A percentile compares a stretch with the other conserved stretches of the same genome.
These are phyloP conservation scores for Triplophysa tibetana DNA, from an alignment of 2,113 vertebrate species.

Conservation along the genomic window DNA sequence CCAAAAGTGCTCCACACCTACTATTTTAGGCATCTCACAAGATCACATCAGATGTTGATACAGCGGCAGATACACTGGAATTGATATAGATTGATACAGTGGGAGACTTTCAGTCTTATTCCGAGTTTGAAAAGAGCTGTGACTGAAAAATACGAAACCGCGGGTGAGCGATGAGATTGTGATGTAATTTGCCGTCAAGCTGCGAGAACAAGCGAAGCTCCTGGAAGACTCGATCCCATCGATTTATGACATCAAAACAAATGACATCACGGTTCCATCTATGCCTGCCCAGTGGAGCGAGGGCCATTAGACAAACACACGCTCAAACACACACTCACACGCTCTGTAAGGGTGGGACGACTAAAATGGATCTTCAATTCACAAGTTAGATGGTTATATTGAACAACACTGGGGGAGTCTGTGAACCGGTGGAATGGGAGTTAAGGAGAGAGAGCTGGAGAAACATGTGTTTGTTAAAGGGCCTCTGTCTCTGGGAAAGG, in stretches of 20 bases:
- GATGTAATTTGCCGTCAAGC: slow-evolving; percentile 50
- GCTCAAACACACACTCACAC: slow-evolving; percentile 26
- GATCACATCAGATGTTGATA: slow-evolving; percentile 8
- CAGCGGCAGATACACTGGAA: slow-evolving; percentile 2
- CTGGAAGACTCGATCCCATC: slow-evolving; percentile 50
- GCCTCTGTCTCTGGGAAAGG: slow-evolving; percentile 38
- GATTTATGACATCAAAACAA: slow-evolving; percentile 54
- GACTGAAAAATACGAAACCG: slow-evolving; percentile 32
- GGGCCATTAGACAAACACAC: slow-evolving; percentile 50
- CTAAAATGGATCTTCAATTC: slow-evolving; percentile 56
- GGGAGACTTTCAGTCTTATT: slow-evolving; percentile 30
- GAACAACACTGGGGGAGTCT: slow-evolving; percentile 47
- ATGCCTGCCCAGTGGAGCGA: slow-evolving; percentile 44
- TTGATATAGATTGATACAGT: slow-evolving; percentile 31
- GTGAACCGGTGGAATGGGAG: slow-evolving; percentile 32
- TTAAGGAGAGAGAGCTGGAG: background rate
- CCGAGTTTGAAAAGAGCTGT: slow-evolving; percentile 25
- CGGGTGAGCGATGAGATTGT: slow-evolving; percentile 50
- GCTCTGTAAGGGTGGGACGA: slow-evolving; percentile 35
- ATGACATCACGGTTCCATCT: slow-evolving; percentile 53
- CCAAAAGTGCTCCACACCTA: background rate
- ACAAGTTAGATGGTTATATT: slow-evolving; percentile 50
- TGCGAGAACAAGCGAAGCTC: slow-evolving; percentile 49
- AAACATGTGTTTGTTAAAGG: slow-evolving; percentile 38
- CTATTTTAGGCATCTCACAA: background rate